phyloP scores from a whole-genome alignment of 92 coral and sea anemone species.

The Nematostella vectensis region DNA sequence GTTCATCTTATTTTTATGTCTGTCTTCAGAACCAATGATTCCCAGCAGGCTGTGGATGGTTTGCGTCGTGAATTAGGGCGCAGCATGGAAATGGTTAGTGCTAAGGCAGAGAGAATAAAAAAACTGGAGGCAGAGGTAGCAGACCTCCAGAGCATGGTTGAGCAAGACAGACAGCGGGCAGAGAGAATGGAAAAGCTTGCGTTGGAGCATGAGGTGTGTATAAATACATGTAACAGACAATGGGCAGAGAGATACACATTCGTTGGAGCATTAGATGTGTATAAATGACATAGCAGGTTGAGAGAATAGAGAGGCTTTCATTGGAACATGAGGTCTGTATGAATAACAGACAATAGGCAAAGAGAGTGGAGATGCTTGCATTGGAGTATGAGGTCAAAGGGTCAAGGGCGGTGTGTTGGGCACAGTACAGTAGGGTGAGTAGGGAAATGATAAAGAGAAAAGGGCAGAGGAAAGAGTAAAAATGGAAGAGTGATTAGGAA shows the following conservation, averaged over 20 bases:
- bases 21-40: background rate
- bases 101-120: constrained; percentile 59
- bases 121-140: constrained; percentile 46
- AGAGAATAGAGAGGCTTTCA: no score
- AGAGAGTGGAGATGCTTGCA: no score
- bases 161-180: constrained; percentile 40
- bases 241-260: background rate
- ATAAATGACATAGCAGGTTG: no score
- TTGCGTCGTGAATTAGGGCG: constrained; percentile 70
- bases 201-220: constrained; percentile 70
- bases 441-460: no score
- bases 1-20: constrained; percentile 3
- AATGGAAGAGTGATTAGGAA: no score
- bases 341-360: no score
- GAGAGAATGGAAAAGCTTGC: constrained; percentile 68
- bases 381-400: no score
- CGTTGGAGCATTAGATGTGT: no score
- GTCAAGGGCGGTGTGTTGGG: no score
- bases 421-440: no score
- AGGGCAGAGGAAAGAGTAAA: no score
- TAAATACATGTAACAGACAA: background rate
- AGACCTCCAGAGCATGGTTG: constrained; percentile 23
- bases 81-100: constrained; percentile 44
- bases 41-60: constrained; percentile 49
- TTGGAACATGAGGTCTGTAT: no score